phyloP scores from a whole-genome alignment of 1,140 invertebrate species.

The Periplaneta americana region DNA sequence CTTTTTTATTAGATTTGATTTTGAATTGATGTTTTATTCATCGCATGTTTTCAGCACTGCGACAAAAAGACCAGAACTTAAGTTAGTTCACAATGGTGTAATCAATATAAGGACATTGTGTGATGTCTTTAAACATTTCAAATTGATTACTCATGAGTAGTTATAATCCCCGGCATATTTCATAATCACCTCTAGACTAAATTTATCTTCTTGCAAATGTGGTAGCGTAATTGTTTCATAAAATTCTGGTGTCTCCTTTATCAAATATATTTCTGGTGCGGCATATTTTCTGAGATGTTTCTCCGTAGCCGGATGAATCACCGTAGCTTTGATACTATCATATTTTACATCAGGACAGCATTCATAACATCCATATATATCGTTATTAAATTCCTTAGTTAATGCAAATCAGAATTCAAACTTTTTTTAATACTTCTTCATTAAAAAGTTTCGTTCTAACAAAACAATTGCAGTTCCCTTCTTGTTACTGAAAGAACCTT shows the following conservation, averaged over 20 bases:
- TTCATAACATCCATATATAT: constrained; percentile 82
- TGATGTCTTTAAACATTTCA: too few relatives aligned
- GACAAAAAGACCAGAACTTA: not conserved
- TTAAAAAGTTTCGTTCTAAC: constrained; percentile 78
- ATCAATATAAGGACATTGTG: too few relatives aligned
- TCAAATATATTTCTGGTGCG: constrained; percentile 60
- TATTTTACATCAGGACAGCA: constrained; percentile 55
- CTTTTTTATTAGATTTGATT: too few relatives aligned
- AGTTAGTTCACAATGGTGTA: not conserved
- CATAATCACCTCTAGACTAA: constrained; percentile 64
- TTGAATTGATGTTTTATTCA: too few relatives aligned
- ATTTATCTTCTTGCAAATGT: constrained; percentile 60
- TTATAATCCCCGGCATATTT: not conserved
- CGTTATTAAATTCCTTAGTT: constrained; percentile 67
- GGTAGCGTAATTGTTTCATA: constrained; percentile 77
- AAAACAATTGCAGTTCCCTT: constrained; percentile 62
- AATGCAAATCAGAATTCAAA: constrained; percentile 50
- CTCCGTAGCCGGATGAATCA: constrained; percentile 88
- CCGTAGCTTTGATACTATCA: constrained; percentile 77
- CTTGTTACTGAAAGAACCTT: constrained; percentile 58
- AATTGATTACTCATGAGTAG: too few relatives aligned
- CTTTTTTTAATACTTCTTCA: constrained; percentile 52
- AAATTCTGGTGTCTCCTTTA: constrained; percentile 79
- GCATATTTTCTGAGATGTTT: constrained; percentile 88
- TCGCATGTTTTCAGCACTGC: too few relatives aligned